Conservation (phyloP, 2,888 invertebrate genomes). For the Cheilosia soror region DNA sequence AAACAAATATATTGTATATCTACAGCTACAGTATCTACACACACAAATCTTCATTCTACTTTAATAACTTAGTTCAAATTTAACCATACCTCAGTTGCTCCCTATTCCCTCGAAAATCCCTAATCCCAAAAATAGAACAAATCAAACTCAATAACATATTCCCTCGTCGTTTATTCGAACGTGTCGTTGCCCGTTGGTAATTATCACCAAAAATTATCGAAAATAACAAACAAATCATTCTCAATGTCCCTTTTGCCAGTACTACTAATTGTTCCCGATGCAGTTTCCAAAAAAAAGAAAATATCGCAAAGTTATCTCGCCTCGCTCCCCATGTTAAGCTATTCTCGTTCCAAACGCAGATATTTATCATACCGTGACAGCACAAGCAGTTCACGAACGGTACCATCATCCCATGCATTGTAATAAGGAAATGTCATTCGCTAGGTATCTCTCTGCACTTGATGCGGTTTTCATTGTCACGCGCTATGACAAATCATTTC, state of each 20-base stretch:
- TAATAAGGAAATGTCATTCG: slow-evolving; percentile 55
- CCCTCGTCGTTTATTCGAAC: too few relatives aligned
- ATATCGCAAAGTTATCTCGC: too few relatives aligned
- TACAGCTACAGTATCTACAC: too few relatives aligned
- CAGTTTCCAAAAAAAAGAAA: neutral
- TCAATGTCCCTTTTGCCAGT: slow-evolving; percentile 12
- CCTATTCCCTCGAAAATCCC: too few relatives aligned
- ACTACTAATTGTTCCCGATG: neutral
- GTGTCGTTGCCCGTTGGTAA: too few relatives aligned
- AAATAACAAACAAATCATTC: slow-evolving; percentile 36
- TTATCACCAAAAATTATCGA: neutral
- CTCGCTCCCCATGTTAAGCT: neutral
- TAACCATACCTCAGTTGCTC: too few relatives aligned
- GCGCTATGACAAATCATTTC: slow-evolving; percentile 46
- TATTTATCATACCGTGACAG: neutral
- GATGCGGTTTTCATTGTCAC: slow-evolving; percentile 61
- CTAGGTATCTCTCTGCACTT: slow-evolving; percentile 63
- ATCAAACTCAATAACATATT: too few relatives aligned
- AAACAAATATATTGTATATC: too few relatives aligned
- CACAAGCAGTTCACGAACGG: slow-evolving; percentile 11
- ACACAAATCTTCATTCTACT: too few relatives aligned
- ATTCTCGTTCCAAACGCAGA: neutral
- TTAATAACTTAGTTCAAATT: too few relatives aligned
- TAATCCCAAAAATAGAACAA: too few relatives aligned
- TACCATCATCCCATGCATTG: slow-evolving; percentile 51